Evolutionary conservation across 2,888 invertebrate species (phyloP).

Genomic region (Philaethria dido): DNA sequence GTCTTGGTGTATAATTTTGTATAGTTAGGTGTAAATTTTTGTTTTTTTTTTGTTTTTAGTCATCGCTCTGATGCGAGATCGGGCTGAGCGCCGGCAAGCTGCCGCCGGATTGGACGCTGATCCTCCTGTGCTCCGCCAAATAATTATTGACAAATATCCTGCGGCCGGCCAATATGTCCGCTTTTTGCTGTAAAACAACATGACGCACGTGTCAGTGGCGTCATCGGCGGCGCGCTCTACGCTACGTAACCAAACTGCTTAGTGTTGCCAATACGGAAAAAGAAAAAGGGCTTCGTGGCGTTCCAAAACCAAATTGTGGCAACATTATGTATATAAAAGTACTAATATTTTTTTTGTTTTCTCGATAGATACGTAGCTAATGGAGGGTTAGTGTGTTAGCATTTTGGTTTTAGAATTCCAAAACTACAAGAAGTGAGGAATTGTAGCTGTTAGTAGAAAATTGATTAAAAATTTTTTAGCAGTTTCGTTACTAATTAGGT

Average conservation of each 20-base stretch:
- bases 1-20: conserved; percentile 31
- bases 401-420: conserved; percentile 70
- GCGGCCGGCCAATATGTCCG: conserved; percentile 84
- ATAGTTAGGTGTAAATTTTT: conserved; percentile 29
- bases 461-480: conserved; percentile 63
- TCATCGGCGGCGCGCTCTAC: conserved; percentile 46
- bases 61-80: conserved; percentile 81
- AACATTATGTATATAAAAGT: not conserved
- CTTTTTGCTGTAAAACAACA: conserved; percentile 84
- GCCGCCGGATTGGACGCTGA: conserved; percentile 83
- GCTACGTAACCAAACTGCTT: conserved; percentile 67
- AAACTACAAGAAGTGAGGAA: conserved; percentile 64
- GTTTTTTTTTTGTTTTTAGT: conserved; percentile 56
- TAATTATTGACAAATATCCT: conserved; percentile 85
- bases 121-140: conserved; percentile 84
- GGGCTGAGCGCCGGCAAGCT: conserved; percentile 81
- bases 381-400: not conserved
- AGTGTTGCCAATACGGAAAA: conserved; percentile 55
- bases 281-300: conserved; percentile 56
- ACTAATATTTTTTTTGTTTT: not conserved
- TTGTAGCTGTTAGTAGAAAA: conserved; percentile 56
- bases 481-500: conserved; percentile 71
- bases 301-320: conserved; percentile 66
- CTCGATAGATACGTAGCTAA: not conserved
- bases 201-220: conserved; percentile 71